Percentiles rank a stretch among this genome's conserved stretches.
Conservation (phyloP, 2,113 vertebrate genomes). For the Spheniscus mendiculus region DNA sequence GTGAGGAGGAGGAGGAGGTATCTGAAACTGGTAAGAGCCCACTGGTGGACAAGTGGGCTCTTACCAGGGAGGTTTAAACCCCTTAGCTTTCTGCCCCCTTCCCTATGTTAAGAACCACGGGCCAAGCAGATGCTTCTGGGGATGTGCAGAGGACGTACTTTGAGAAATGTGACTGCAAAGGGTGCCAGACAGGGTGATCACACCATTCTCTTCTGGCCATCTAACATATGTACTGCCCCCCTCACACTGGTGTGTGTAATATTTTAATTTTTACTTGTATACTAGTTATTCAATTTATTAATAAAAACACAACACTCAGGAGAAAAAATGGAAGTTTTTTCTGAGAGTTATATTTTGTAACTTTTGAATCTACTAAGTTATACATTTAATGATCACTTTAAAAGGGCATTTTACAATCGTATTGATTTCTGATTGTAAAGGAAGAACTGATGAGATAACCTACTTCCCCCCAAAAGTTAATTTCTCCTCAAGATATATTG, state of each 20-base stretch:
- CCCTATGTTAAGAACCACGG: fast-evolving
- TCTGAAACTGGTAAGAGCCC: not conserved
- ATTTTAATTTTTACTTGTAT: not conserved
- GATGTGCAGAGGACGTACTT: not conserved
- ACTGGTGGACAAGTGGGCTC: not conserved
- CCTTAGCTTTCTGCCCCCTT: not conserved
- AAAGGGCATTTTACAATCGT: not conserved
- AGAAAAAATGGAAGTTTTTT: not conserved
- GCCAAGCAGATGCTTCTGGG: not conserved
- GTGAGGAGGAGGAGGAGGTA: not conserved
- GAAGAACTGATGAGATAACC: not conserved
- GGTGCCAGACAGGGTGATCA: fast-evolving
- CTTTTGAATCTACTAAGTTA: not conserved
- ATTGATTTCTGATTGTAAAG: not conserved
- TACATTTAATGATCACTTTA: not conserved
- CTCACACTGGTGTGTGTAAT: fast-evolving
- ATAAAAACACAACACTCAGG: not conserved
- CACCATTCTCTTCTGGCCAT: not conserved
- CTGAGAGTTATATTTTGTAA: not conserved
- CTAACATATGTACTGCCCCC: not conserved
- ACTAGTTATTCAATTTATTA: not conserved
- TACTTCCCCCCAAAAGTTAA: not conserved
- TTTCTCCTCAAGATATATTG: not conserved
- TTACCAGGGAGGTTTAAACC: not conserved
- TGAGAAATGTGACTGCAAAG: not conserved